Evolutionary conservation across 1,140 invertebrate genomes (phyloP), one percentile per base, ranked within the genome.

Genomic region (Lucilia sericata): DNA sequence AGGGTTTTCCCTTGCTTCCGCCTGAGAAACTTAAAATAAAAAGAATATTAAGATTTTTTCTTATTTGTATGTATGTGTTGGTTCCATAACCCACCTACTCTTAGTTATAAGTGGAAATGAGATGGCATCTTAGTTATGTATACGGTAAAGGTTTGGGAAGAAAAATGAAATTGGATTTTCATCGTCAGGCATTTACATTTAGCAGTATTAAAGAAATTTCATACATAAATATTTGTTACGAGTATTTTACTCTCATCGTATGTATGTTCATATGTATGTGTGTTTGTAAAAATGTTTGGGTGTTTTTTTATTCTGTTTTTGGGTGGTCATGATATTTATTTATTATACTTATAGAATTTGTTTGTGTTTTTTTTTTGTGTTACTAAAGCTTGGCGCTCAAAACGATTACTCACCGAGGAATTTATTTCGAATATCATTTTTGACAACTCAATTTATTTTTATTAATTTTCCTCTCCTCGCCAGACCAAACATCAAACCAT

Each of bases 371-470:
- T 70, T 25, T 30, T 30, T 30, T 30, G 1, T 30, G 25, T 70
- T 70, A 5, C 0, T 70, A 70, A 70, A 70, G 65, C 65, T 80
- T 80, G 42, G n/a, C 76, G 42, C 76, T 74, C 47, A 82, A 51
- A 84, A 83, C 89, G 88, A 90, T 90, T 90, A 90, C 88, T 90
- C 89, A 90, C 86, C 87, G 86, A 89, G 88, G 88, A 88, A 90
- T 90, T 90, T 90, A 90, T 90, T 90, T 90, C 86, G 86, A 87
- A 88, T 89, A 90, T 90, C 88, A 90, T 90, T 90, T 88, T 88
- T 89, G 89, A 90, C 89, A 90, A 90, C 89, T 90, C 89, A 90
- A 90, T 90, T 90, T 90, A 90, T 90, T 90, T 90, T 88, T 89
- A 90, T 90, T 90, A 90, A 90, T 90, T 89, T 90, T 87, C 87